Conservation (phyloP, 2,113 vertebrate genomes). For the Cyanoramphus novaezelandiae region DNA sequence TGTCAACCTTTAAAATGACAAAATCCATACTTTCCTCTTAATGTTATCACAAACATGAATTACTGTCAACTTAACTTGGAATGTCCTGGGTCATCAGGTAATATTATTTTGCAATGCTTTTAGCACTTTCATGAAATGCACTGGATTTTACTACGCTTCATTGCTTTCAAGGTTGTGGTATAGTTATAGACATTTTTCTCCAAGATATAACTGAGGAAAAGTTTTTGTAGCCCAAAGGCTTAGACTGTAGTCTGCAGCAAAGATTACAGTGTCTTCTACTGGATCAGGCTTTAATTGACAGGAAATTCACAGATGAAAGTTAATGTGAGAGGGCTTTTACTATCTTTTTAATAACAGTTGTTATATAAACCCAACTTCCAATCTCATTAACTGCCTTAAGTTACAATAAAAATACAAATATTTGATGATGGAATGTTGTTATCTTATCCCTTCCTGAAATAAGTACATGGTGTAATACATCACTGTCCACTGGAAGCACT, state of each 20-base stretch:
- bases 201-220: background rate
- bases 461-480: background rate
- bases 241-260: background rate
- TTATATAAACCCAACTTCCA: background rate
- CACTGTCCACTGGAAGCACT: background rate
- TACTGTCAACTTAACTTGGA: background rate
- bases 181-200: background rate
- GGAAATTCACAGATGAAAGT: background rate
- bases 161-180: background rate
- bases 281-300: background rate
- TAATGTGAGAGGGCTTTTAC: background rate
- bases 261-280: background rate
- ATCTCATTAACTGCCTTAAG: background rate
- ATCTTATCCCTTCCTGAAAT: background rate
- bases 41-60: background rate
- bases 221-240: background rate
- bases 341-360: background rate
- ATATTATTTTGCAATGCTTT: background rate
- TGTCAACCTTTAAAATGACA: background rate
- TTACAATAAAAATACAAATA: constrained; percentile 12
- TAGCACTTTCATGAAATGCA: background rate
- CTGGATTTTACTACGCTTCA: background rate
- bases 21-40: background rate
- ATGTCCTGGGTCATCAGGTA: background rate
- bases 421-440: background rate